These are phyloP conservation scores for Gobius niger DNA, from an alignment of 2,113 vertebrate species.

Conservation along the genomic window DNA sequence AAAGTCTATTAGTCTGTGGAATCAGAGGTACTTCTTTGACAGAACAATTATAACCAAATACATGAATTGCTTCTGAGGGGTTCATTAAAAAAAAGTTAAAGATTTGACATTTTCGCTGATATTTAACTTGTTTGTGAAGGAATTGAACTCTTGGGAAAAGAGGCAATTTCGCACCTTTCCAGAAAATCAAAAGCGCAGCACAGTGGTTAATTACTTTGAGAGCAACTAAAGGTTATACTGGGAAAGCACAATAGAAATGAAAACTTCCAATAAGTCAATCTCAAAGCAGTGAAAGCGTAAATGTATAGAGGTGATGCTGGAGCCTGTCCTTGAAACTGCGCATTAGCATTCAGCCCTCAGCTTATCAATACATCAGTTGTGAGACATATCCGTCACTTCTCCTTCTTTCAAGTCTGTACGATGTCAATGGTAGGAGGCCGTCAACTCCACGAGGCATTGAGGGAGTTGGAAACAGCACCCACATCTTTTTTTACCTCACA, in stretches of 20 bases:
- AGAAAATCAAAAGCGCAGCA: no score
- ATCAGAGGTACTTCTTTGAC: not conserved
- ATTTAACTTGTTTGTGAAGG: not conserved
- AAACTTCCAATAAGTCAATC: no score
- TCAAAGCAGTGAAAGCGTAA: not conserved
- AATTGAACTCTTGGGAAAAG: not conserved
- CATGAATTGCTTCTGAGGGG: not conserved
- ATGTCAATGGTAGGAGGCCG: conserved; percentile 12
- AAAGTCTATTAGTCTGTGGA: conserved; percentile 7
- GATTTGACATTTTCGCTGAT: not conserved
- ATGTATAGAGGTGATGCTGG: not conserved
- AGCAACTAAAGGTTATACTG: not conserved
- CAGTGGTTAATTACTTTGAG: not conserved
- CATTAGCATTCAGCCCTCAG: conserved; percentile 40
- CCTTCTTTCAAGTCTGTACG: conserved; percentile 44
- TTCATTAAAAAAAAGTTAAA: not conserved
- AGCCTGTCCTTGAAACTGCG: conserved; percentile 16
- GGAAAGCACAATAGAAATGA: not conserved
- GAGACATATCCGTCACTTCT: conserved; percentile 30
- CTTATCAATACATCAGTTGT: conserved; percentile 47
- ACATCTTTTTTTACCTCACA: conserved; percentile 14
- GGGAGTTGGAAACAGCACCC: conserved; percentile 42
- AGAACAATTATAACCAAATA: conserved; percentile 6
- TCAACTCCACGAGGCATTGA: conserved; percentile 55
- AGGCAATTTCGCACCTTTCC: not conserved